phyloP scores from a whole-genome alignment of 2,113 vertebrate species.

The Pionites leucogaster region DNA sequence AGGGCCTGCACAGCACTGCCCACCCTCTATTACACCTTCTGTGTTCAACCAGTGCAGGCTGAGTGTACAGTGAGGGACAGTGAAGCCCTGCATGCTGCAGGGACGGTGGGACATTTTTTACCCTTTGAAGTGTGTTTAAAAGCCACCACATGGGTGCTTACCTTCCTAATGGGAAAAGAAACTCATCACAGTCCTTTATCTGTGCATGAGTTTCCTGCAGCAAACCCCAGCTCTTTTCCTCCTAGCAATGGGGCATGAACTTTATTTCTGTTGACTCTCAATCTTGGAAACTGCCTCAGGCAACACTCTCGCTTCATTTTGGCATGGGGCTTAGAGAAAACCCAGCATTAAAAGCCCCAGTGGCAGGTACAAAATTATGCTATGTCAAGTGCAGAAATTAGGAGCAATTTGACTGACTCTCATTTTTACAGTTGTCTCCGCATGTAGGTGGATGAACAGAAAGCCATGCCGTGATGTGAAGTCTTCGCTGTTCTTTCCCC shows the following conservation, averaged over 20 bases:
- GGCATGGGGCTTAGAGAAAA: background rate
- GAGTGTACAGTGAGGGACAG: fast-evolving
- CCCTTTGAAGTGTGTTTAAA: background rate
- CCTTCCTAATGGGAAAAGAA: background rate
- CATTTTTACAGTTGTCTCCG: background rate
- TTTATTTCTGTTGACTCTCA: background rate
- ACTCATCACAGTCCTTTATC: fast-evolving
- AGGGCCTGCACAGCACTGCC: background rate
- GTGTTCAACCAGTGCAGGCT: fast-evolving
- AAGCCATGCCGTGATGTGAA: background rate
- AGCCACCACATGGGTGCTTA: background rate
- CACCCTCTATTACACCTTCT: background rate
- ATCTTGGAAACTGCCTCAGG: background rate
- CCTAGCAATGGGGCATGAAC: background rate
- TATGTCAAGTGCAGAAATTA: background rate
- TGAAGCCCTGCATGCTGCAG: fast-evolving
- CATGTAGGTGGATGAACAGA: slow-evolving; percentile 53
- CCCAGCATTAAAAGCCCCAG: background rate
- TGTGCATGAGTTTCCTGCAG: fast-evolving
- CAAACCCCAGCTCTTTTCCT: background rate
- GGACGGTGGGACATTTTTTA: background rate
- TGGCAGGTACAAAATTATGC: background rate
- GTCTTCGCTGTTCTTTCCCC: background rate
- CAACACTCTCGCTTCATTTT: background rate
- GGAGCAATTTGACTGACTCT: slow-evolving; percentile 12